These are phyloP conservation scores for Brachionus plicatilis DNA, from an alignment of 1,140 invertebrate genomes.

Conservation along the genomic window DNA sequence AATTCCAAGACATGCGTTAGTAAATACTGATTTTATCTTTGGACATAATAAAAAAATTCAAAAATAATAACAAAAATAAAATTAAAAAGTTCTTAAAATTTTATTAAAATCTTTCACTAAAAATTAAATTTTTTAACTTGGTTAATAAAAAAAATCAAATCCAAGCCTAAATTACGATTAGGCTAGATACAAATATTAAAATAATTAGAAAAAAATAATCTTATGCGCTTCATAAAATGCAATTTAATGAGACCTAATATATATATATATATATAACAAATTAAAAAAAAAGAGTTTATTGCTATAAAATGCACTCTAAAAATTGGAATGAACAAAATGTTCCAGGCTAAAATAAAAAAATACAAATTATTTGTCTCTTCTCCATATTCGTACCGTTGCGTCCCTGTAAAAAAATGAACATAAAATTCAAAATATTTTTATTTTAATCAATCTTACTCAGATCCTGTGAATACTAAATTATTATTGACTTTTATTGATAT, in stretches of 20 bases:
- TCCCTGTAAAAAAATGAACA: neutral
- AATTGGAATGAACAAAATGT: slow-evolving; percentile 17
- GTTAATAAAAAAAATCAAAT: neutral
- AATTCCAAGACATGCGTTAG: no score
- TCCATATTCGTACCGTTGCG: slow-evolving; percentile 29
- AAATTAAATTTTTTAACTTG: neutral
- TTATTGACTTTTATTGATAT: slow-evolving; percentile 70
- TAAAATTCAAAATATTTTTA: neutral
- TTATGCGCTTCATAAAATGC: neutral
- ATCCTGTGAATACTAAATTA: slow-evolving; percentile 70
- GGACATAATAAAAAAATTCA: no score
- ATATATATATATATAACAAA: neutral
- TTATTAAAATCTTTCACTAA: neutral
- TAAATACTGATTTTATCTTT: no score
- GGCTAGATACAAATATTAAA: neutral
- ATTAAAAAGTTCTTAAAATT: neutral
- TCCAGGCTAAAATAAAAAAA: neutral
- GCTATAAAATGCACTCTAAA: neutral
- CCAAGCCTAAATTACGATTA: neutral
- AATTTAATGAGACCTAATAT: neutral
- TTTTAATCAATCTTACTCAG: slow-evolving; percentile 55
- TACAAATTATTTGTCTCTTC: slow-evolving; percentile 17
- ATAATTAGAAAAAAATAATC: neutral
- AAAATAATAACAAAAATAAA: no score
- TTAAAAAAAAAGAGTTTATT: neutral